A percentile compares a stretch with the other conserved stretches of the same genome.
phyloP scores from a whole-genome alignment of 2,888 invertebrate genomes.

The Diaprepes abbreviatus region DNA sequence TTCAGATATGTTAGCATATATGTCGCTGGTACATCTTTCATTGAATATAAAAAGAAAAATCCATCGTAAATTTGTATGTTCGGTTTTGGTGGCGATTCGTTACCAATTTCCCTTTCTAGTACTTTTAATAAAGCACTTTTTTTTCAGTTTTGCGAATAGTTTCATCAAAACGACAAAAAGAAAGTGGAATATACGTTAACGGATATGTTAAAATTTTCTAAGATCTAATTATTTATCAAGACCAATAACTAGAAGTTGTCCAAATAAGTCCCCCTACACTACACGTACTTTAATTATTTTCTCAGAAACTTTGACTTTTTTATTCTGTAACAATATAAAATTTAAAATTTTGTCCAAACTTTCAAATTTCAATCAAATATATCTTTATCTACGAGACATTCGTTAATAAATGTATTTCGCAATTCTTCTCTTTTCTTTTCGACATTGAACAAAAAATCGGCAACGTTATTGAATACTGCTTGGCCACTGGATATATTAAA shows the following conservation, averaged over 20 bases:
- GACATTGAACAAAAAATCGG: conserved; percentile 4
- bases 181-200: conserved; percentile 56
- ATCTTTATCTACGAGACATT: not conserved
- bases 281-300: conserved; percentile 20
- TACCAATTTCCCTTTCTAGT: conserved; percentile 45
- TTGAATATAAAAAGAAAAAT: no score
- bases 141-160: conserved; percentile 54
- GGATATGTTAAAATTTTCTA: conserved; percentile 55
- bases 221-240: no score
- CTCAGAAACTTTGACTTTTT: conserved; percentile 11
- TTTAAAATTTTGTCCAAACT: not conserved
- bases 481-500: conserved; percentile 1
- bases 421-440: conserved; percentile 6
- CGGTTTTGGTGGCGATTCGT: conserved; percentile 37
- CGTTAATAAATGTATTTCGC: not conserved
- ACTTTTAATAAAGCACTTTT: conserved; percentile 51
- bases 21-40: no score
- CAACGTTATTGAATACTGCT: conserved; percentile 3
- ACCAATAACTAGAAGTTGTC: no score
- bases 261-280: no score
- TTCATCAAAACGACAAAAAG: conserved; percentile 54
- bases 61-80: conserved; percentile 23
- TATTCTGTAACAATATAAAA: conserved; percentile 4
- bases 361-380: conserved; percentile 3
- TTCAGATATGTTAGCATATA: no score